Evolutionary conservation across 2,797 vertebrate species (phyloP), one percentile per base, ranked within the genome.

Genomic region (Apogon hyalosoma): DNA sequence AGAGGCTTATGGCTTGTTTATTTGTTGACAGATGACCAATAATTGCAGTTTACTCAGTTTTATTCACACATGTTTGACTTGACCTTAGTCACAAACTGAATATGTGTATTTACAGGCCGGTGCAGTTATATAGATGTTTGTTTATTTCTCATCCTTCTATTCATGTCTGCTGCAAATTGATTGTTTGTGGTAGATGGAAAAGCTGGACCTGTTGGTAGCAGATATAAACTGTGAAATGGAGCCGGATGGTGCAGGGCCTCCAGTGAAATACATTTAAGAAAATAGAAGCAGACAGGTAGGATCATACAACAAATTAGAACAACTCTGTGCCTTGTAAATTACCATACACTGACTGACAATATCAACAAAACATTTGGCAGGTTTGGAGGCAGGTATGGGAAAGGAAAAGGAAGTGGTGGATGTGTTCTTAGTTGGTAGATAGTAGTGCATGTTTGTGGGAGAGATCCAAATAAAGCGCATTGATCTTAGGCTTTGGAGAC

Each of bases 401-500:
- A 48, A 4, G 59, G 24, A 4, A 52, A 19, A 12, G 49, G 18
- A 43, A 59, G 18, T 39, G 0, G 7, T 45, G 60, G 52, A 50
- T 21, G 1, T 39, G 28, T 71, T 45, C 9, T 61, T 70, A 39
- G 51, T 61, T 70, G 31, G 51, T 66, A 62, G 58, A 68, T 16
- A 36, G 43, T 2, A 0, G 6, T 33, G 7, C 7, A 33, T 3
- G 46, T 47, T 59, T 61, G 48, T 21, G 54, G 24, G 28, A 54
- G n/a, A 46, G 42, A 76, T 69, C 72, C 55, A 53, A 73, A 60
- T 56, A 18, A 45, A 71, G 42, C 54, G 33, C 3, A 33, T 63
- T 65, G 0, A 61, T 33, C 15, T 16, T 28, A 9, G 66, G 46
- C 9, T 33, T n/a, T n/a, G 46, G 50, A 43, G 14, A 11, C 5